Base-by-base conservation (phyloP, 2,113 vertebrate species). In the Ochotona curzoniae region DNA sequence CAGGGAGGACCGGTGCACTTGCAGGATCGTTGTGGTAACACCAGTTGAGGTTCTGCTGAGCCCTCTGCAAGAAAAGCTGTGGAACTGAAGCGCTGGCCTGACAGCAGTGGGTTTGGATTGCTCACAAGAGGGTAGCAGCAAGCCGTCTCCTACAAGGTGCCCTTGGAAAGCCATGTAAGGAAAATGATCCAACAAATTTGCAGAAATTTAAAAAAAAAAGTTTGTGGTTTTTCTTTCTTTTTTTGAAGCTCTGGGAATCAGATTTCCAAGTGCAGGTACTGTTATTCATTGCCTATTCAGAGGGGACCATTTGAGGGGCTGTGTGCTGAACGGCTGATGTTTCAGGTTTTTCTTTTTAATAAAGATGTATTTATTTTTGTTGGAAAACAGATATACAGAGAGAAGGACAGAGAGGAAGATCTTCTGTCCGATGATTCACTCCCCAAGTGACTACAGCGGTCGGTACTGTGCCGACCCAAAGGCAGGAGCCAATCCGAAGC, bases 251-350 rank as follows among this genome's bases (percentile, higher is more conserved):
- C 70, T 70, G 66, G 30, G 73, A 64, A 92, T 94, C 69, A 75
- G 54, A 80, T 94, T 94, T 87, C 79, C 61, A 78, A 79, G 28
- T 85, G n/a, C 26, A 82, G 32, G 57, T 88, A 15, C 76, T 83
- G 51, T 38, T 90, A 89, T 76, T 10, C 49, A 79, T 84, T 47
- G 20, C 61, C 60, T 76, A 11, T 75, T 92, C 69, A 60, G 81
- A 84, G 81, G 51, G 78, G 82, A 44, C 38, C 47, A 4, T 64
- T 73, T 61, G 90, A 88, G 78, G 66, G 64, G 70, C 83, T 71
- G 66, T 26, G 69, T 69, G 30, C 26, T 84, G 71, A 61, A 23
- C 26, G 4, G 23, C 30, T 6, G 11, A 71, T 90, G 18, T 85
- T 88, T 87, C 23, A 63, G 47, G 63, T 84, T 96, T 93, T 57